Conservation (phyloP, 2,797 vertebrate species). For the Pempheris klunzingeri region DNA sequence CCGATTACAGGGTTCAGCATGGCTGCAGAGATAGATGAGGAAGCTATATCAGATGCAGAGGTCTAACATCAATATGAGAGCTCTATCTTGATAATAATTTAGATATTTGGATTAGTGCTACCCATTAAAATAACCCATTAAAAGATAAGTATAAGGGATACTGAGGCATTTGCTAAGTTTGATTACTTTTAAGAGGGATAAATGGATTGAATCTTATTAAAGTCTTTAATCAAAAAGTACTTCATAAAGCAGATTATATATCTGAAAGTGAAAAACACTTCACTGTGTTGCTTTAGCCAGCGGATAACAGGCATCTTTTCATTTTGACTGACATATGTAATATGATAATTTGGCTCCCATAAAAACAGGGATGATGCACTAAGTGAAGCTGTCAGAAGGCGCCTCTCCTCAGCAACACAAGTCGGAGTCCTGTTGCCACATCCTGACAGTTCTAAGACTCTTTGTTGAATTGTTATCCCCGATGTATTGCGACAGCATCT, state of each 20-base stretch:
- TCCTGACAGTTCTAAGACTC: conserved; percentile 76
- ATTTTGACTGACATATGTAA: conserved; percentile 67
- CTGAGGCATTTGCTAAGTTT: conserved; percentile 63
- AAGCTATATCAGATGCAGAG: conserved; percentile 58
- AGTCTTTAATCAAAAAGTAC: conserved; percentile 72
- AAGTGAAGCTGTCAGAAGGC: conserved; percentile 67
- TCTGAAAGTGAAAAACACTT: conserved; percentile 66
- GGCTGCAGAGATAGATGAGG: conserved; percentile 60
- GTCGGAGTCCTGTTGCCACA: conserved; percentile 66
- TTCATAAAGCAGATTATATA: conserved; percentile 65
- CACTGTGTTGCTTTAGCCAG: conserved; percentile 47
- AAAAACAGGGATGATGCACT: conserved; percentile 52
- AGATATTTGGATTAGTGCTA: conserved; percentile 81
- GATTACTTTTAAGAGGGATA: conserved; percentile 71
- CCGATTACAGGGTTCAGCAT: conserved; percentile 58
- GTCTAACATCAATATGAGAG: conserved; percentile 66
- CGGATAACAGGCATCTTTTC: conserved; percentile 51
- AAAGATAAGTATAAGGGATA: conserved; percentile 76
- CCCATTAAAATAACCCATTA: conserved; percentile 78
- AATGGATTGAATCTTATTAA: conserved; percentile 74
- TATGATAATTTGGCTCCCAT: conserved; percentile 60
- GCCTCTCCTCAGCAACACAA: conserved; percentile 42
- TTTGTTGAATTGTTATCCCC: conserved; percentile 81
- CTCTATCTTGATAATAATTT: conserved; percentile 80
- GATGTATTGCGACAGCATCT: conserved; percentile 82